Evolutionary conservation across 2,113 vertebrate species (phyloP).

Genomic region (Pardalotus punctatus): DNA sequence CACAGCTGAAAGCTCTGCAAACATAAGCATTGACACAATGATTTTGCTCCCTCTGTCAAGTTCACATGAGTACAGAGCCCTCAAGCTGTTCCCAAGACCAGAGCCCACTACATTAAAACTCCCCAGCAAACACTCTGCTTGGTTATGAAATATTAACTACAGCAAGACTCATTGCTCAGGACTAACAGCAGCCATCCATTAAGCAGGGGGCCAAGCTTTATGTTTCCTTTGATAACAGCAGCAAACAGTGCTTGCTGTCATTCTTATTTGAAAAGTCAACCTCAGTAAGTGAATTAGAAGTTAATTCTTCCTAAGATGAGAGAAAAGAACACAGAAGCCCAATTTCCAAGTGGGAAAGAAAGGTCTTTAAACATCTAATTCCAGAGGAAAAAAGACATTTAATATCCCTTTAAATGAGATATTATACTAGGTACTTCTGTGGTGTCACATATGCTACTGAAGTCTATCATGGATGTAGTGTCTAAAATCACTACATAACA

Average conservation of each 20-base stretch:
- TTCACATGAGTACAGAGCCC: background rate
- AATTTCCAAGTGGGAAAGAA: background rate
- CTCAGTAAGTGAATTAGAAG: background rate
- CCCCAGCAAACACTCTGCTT: background rate
- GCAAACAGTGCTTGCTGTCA: fast-evolving
- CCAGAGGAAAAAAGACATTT: background rate
- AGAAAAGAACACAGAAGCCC: background rate
- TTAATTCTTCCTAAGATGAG: background rate
- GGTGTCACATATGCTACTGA: background rate
- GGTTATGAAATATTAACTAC: background rate
- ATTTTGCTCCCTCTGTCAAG: background rate
- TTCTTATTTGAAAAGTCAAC: background rate
- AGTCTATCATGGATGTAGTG: background rate
- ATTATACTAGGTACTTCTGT: background rate
- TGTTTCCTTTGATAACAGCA: fast-evolving
- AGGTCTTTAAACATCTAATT: background rate
- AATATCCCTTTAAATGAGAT: background rate
- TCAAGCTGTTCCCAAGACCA: background rate
- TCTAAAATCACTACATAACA: background rate
- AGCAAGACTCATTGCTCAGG: background rate
- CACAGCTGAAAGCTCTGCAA: background rate
- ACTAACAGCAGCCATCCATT: background rate
- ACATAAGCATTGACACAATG: background rate
- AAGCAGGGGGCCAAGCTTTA: background rate
- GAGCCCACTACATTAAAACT: background rate